Evolutionary conservation across 1,140 invertebrate genomes (phyloP).

Genomic region (Drosophila pandora): DNA sequence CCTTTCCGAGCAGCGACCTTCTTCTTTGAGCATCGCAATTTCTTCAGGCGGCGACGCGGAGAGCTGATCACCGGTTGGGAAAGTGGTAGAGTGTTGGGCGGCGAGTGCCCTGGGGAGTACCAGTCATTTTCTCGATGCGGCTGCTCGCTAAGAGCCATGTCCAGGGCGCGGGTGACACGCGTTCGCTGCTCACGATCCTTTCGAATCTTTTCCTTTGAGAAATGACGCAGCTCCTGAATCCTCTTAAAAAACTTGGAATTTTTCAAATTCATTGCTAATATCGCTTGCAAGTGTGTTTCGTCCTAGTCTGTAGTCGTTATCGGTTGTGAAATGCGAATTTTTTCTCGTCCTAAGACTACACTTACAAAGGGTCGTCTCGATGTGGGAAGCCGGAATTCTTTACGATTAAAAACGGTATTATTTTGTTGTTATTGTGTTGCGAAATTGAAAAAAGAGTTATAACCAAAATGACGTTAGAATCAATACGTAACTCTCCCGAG

Average conservation of each 20-base stretch:
- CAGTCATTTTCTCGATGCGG: conserved; percentile 38
- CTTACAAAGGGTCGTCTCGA: conserved; percentile 14
- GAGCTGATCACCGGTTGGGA: conserved; percentile 1
- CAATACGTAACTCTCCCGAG: conserved; percentile 27
- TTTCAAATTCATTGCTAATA: conserved; percentile 77
- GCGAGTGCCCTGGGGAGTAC: conserved; percentile 20
- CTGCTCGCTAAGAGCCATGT: conserved; percentile 62
- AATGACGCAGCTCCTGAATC: conserved; percentile 72
- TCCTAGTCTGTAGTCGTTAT: not conserved
- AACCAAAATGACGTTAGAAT: conserved; percentile 56
- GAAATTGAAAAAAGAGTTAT: conserved; percentile 25
- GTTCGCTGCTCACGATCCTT: conserved; percentile 55
- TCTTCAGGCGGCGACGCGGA: conserved; percentile 32
- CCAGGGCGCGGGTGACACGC: conserved; percentile 38
- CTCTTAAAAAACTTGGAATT: conserved; percentile 82
- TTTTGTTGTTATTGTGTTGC: conserved; percentile 45
- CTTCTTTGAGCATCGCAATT: conserved; percentile 4
- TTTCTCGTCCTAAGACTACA: conserved; percentile 31
- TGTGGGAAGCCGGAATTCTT: conserved; percentile 19
- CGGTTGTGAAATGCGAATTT: conserved; percentile 34
- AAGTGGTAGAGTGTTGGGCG: not conserved
- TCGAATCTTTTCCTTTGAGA: conserved; percentile 73
- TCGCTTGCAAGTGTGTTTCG: conserved; percentile 9
- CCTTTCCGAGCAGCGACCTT: conserved; percentile 1
- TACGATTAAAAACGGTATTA: conserved; percentile 41